Conservation (phyloP, 2,888 invertebrate genomes). For the Clistopyga incitator region DNA sequence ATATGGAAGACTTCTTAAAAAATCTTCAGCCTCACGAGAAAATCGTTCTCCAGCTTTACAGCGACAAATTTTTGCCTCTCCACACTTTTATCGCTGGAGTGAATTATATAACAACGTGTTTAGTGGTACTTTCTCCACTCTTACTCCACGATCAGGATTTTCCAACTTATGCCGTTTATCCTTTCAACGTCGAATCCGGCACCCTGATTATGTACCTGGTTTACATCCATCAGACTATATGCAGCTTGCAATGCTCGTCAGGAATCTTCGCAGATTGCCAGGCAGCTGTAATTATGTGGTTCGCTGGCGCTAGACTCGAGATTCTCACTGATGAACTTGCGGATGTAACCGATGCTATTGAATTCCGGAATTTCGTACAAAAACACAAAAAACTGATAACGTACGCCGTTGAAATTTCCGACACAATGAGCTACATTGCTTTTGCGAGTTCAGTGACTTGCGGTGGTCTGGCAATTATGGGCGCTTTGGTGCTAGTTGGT, state of each 20-base stretch:
- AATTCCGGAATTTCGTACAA: slow-evolving; percentile 18
- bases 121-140: slow-evolving; percentile 66
- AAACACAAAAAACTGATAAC: slow-evolving; percentile 49
- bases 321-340: slow-evolving; percentile 46
- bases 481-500: slow-evolving; percentile 53
- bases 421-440: slow-evolving; percentile 8
- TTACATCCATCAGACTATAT: slow-evolving; percentile 58
- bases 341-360: slow-evolving; percentile 3
- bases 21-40: slow-evolving; percentile 51
- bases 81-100: slow-evolving; percentile 49
- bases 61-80: slow-evolving; percentile 49
- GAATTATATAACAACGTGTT: slow-evolving; percentile 53
- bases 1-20: slow-evolving; percentile 67
- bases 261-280: slow-evolving; percentile 68
- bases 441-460: neutral
- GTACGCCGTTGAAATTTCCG: slow-evolving; percentile 44
- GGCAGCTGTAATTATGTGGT: slow-evolving; percentile 71
- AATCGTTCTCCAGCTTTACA: slow-evolving; percentile 62
- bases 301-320: slow-evolving; percentile 68
- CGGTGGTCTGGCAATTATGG: slow-evolving; percentile 43
- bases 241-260: slow-evolving; percentile 50
- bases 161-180: slow-evolving; percentile 59
- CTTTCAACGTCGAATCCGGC: slow-evolving; percentile 51
- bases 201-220: slow-evolving; percentile 27
- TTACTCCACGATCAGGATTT: slow-evolving; percentile 48